phyloP scores from a whole-genome alignment of 2,113 vertebrate genomes.

The Sinocyclocheilus maitianheensis region DNA sequence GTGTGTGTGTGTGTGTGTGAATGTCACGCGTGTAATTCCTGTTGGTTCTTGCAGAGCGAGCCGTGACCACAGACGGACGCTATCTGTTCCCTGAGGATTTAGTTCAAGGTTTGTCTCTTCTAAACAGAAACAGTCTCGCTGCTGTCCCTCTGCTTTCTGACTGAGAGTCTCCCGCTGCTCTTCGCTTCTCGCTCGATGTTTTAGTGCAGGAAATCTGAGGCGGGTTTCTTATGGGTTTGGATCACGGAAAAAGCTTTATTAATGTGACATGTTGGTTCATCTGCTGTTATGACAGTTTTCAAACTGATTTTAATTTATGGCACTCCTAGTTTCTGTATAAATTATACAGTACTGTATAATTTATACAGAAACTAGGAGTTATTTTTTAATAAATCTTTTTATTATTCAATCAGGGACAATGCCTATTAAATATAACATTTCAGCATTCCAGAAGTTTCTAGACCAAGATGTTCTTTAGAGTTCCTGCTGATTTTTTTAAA shows the following conservation, averaged over 20 bases:
- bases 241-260: background rate
- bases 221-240: background rate
- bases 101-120: constrained; percentile 81
- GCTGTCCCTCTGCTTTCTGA: background rate
- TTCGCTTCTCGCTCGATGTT: background rate
- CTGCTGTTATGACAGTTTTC: background rate
- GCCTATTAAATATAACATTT: background rate
- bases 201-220: background rate
- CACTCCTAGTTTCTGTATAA: background rate
- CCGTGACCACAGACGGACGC: constrained; percentile 88
- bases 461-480: background rate
- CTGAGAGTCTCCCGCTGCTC: background rate
- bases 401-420: too few species aligned
- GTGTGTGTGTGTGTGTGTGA: too few species aligned
- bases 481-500: background rate
- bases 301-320: background rate
- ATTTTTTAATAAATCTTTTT: too few species aligned
- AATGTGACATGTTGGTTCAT: background rate
- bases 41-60: constrained; percentile 83
- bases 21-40: constrained; percentile 59
- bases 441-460: background rate
- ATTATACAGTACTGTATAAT: too few species aligned
- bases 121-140: background rate
- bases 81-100: constrained; percentile 86
- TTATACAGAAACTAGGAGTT: too few species aligned